Evolutionary conservation across 1,140 invertebrate species (phyloP), one percentile per base, ranked within the genome.

Genomic region (Dendroctonus valens): DNA sequence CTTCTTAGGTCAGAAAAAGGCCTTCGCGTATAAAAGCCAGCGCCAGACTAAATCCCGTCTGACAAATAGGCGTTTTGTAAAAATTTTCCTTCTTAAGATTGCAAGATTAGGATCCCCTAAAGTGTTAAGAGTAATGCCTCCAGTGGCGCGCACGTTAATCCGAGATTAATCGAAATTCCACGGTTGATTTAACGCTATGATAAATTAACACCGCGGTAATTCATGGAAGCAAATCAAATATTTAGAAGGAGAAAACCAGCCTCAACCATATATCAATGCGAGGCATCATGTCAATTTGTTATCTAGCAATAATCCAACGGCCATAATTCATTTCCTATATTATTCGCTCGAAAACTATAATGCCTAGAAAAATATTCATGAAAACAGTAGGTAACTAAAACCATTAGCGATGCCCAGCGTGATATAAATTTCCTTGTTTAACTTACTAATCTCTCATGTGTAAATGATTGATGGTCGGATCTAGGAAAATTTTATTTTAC

Each of bases 341-440:
- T 65, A 57, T 57, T 46, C 26, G 53, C 42, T 65, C 53, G 26
- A 49, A 65, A 65, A 55, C 26, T 38, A 58, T 49, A 57, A 49
- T 50, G 50, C 38, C 42, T 65, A 66, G 64, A 66, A 66, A 66
- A 60, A 59, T 59, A 66, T 66, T 59, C 49, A 66, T 65, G 57
- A 59, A 66, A 66, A 66, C 64, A 66, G 64, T 66, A 60, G 64
- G 64, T 66, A 66, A 66, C 64, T 66, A 59, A 59, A 59, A 66
- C 64, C 64, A 66, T 66, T 60, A 66, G 55, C 64, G 12, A 52
- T 59, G 41, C 58, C 11, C 64, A 60, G 55, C 55, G 49, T 54
- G 64, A 59, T 59, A 66, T 66, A 59, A 66, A 66, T 66, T 66
- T 60, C 58, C 64, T 66, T 66, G 41, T 66, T 66, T 66, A 54